Percentiles rank a stretch among this genome's conserved stretches.
Evolutionary conservation across 1,140 invertebrate species (phyloP).

Genomic region (Eupeodes corollae): DNA sequence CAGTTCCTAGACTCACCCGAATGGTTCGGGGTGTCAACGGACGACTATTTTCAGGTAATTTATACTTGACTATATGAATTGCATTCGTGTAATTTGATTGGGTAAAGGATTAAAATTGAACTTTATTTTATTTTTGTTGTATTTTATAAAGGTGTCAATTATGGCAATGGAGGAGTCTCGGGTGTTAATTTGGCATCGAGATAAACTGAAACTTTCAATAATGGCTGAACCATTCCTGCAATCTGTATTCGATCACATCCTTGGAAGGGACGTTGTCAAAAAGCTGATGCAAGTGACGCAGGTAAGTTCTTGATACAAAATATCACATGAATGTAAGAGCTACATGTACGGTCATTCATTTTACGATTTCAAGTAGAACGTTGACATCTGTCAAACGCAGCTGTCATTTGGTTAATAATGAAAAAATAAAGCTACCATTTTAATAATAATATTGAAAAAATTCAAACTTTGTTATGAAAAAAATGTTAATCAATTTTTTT

Average conservation of each 20-base stretch:
- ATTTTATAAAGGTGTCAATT: constrained; percentile 72
- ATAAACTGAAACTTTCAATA: constrained; percentile 74
- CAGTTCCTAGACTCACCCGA: constrained; percentile 89
- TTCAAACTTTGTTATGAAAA: no score
- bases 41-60: constrained; percentile 76
- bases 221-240: constrained; percentile 73
- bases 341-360: no score
- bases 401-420: no score
- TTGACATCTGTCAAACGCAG: no score
- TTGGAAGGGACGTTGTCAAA: constrained; percentile 79
- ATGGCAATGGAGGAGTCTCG: constrained; percentile 78
- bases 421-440: no score
- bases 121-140: not conserved
- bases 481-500: no score
- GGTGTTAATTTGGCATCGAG: constrained; percentile 75
- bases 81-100: not conserved
- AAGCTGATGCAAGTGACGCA: constrained; percentile 74
- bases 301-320: no score
- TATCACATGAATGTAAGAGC: no score
- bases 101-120: not conserved
- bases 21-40: constrained; percentile 82
- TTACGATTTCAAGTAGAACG: no score
- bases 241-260: constrained; percentile 75
- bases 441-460: no score
- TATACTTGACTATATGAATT: not conserved